Evolutionary conservation across 2,113 vertebrate species (phyloP).

Genomic region (Saguinus imperator): DNA sequence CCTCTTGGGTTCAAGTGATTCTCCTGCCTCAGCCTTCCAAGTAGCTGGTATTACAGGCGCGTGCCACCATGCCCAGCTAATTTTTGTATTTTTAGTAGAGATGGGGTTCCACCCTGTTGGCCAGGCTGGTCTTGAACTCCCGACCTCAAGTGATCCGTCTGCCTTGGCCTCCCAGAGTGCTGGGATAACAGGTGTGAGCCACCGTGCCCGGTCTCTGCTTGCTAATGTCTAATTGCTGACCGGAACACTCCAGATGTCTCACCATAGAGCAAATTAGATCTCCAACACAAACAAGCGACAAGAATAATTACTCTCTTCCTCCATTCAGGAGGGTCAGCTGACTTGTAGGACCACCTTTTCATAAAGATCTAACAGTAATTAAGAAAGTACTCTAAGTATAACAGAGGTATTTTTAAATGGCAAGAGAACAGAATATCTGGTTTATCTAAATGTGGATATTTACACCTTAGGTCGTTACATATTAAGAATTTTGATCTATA

Average conservation of each 20-base stretch:
- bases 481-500: not conserved
- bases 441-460: conserved; percentile 13
- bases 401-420: not conserved
- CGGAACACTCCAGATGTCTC: not conserved
- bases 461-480: not conserved
- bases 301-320: not conserved
- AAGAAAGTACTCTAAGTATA: not conserved
- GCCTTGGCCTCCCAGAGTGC: too few relatives aligned
- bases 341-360: not conserved
- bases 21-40: too few relatives aligned
- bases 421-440: not conserved
- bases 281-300: not conserved
- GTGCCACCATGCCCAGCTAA: too few relatives aligned
- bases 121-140: too few relatives aligned
- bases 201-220: too few relatives aligned
- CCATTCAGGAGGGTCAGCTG: not conserved
- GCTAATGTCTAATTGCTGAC: not conserved
- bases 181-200: too few relatives aligned
- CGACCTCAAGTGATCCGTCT: too few relatives aligned
- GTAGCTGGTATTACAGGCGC: too few relatives aligned
- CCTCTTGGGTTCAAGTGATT: too few relatives aligned
- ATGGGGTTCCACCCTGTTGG: too few relatives aligned
- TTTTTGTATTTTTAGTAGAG: too few relatives aligned
- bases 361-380: not conserved
- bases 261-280: not conserved